These are phyloP conservation scores for cat (Felis catus) DNA, from an alignment of 2,113 vertebrate species.

Conservation along the genomic window F.catus_Fca126_mat1.0 CM031416.1:94426001-94426500, in stretches of 20 bases:
- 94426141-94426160: neutral
- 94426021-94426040: neutral
- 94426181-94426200: neutral
- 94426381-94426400: neutral
- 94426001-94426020: neutral
- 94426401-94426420: neutral
- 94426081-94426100: neutral
- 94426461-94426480: neutral
- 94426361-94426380: neutral
- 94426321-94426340: neutral
- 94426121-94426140: neutral
- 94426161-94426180: neutral
- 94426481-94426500: neutral
- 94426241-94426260: neutral
- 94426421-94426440: neutral
- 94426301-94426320: neutral
- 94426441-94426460: neutral
- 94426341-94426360: neutral
- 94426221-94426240: neutral
- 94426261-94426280: neutral
- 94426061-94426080: neutral
- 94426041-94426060: neutral
- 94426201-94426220: neutral
- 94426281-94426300: neutral
- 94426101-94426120: neutral